Evolutionary conservation across 1,140 invertebrate species (phyloP).

Genomic region (Monochamus saltuarius): DNA sequence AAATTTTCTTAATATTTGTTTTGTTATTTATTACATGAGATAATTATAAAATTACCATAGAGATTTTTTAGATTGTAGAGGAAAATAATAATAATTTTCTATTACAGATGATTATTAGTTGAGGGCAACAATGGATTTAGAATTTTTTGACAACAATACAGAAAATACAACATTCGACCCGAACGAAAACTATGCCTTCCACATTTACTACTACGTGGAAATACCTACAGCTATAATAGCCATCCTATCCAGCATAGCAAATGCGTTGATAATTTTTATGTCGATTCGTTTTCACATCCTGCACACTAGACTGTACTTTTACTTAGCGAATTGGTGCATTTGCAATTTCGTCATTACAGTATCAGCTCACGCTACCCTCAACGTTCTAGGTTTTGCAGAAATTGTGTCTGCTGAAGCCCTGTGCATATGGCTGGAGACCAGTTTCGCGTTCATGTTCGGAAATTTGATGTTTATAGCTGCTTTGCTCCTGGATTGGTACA

Average conservation of each 20-base stretch:
- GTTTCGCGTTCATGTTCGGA: slow-evolving; percentile 21
- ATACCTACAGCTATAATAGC: slow-evolving; percentile 15
- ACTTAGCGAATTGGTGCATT: slow-evolving; percentile 33
- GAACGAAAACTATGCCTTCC: slow-evolving; percentile 7
- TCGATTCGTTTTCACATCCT: slow-evolving; percentile 19
- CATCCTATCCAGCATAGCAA: slow-evolving; percentile 18
- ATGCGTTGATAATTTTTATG: slow-evolving; percentile 23
- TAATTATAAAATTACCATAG: too few relatives aligned
- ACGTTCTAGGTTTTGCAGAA: slow-evolving; percentile 24
- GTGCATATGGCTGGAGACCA: slow-evolving; percentile 24
- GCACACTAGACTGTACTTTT: slow-evolving; percentile 25
- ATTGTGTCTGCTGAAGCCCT: slow-evolving; percentile 2
- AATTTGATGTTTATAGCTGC: slow-evolving; percentile 32
- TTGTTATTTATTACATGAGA: too few relatives aligned
- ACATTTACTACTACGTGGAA: slow-evolving; percentile 5
- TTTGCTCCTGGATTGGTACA: slow-evolving; percentile 32
- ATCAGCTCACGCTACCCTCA: slow-evolving; percentile 19
- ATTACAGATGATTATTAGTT: too few relatives aligned
- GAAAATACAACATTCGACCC: slow-evolving; percentile 21
- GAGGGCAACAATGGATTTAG: background rate
- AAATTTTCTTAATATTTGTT: too few relatives aligned
- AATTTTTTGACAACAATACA: background rate
- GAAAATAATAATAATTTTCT: too few relatives aligned
- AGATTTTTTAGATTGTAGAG: too few relatives aligned
- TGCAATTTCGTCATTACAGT: slow-evolving; percentile 28